Evolutionary conservation across 92 coral and sea anemone genomes (phyloP), one percentile per base, ranked within the genome.

Genomic region (Hydrozoanthus gracilis): DNA sequence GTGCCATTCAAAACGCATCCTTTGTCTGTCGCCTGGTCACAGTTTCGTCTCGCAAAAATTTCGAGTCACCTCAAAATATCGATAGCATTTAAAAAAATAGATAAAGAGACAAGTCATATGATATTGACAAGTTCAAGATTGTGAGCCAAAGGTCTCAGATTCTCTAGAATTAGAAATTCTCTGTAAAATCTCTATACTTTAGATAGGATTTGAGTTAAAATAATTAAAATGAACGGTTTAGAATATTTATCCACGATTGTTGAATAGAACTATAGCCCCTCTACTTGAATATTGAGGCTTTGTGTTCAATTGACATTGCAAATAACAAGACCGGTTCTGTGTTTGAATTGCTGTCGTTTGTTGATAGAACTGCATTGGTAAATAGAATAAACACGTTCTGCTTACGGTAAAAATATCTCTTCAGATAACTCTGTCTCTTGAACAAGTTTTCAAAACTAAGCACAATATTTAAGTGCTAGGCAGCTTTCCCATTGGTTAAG

Each of bases 91-190:
- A 4, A 45, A 44, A 35, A 47, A 18, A 16, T 64, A 16, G 15
- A 50, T 55, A 6, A 77, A 55, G 56, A 9, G 73, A 79, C 49
- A 45, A 48, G 16, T 61, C 39, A 27, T 27, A 27, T 58, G 8
- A 45, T 3, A 27, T 4, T 78, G 83, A 78, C 72, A 64, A 17
- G 56, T 78, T 64, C 73, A 79, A 79, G 84, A 79, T 79, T 79
- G 39, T 16, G 44, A 61, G 55, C 56, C 73, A 62, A 79, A 62
- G 79, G 72, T 80, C 72, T 51, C 44, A 65, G 74, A 27, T 65
- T 48, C 60, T 12, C 58, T 6, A 10, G 58, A 55, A 45, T 49
- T 65, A 10, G 58, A 55, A 45, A 18, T 46, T 49, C 14, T 6
- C 51, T 8, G 44, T 20, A 4, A 51, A 54, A 16, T 18, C 44